Evolutionary conservation across 2,113 vertebrate genomes (phyloP), one percentile per base, ranked within the genome.

Genomic region (Herpailurus yagouaroundi): DNA sequence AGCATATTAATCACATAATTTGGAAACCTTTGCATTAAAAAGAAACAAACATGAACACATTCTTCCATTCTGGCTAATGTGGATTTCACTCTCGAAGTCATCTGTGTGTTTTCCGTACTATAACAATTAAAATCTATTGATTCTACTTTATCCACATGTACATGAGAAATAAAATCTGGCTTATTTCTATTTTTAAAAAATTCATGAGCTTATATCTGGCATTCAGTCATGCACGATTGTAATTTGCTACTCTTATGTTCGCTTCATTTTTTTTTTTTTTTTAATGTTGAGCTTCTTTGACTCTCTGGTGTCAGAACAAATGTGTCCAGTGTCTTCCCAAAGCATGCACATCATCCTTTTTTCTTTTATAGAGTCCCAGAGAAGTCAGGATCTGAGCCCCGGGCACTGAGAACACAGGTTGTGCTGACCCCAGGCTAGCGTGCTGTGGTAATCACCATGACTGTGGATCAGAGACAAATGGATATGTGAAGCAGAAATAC

Each of bases 231-330:
- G 94, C 88, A 96, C 86, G 66, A 97, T 71, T 97, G 57, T 97
- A 94, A 96, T 97, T 92, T 87, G 91, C 80, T 96, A 95, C 95
- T 98, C 96, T 97, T 94, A 97, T 90, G 92, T 98, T 97, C 63
- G 95, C 71, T 95, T 97, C 76, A 89, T 80, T 98, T 45, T 80
- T 98, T 38, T 38, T 38, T 38, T 36, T 41, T 98, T 76, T 94
- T 97, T 90, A 96, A 97, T 98, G 98, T 98, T 98, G 95, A 96
- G 94, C 93, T 96, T 98, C 94, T 94, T 98, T 92, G 82, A 95
- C 95, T 97, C 89, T 98, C 92, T 95, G 79, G 74, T 97, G 91
- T 97, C 19, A 89, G 77, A 97, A 91, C 27, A 92, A 97, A 97
- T 95, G 93, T 84, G 57, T 73, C 91, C 86, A 97, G 96, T 97